Evolutionary conservation across 2,888 invertebrate species (phyloP), one percentile per base, ranked within the genome.

Genomic region (Cynaeus angustus): DNA sequence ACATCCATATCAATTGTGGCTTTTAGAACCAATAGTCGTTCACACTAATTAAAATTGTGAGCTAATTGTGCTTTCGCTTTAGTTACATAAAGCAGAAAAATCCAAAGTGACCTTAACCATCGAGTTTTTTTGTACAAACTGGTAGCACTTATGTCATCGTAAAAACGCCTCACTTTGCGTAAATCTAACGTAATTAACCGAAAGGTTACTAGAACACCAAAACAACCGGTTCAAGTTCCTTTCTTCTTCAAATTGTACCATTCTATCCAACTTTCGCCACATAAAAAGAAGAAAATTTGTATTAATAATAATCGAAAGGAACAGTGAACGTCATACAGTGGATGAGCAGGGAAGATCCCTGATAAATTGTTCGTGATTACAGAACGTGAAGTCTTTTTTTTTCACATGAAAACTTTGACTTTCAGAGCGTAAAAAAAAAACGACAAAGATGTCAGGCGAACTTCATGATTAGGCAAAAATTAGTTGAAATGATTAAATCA

Each of bases 341-440:
- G 21, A 21, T 21, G 21, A 21, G 21, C 21, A 21, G 4, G 21
- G 21, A 21, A 21, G 21, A 21, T 21, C 2, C 21, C 2, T n/a
- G n/a, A n/a, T n/a, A 21, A 21, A 21, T 37, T 37, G 37, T 37
- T 37, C 37, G 9, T 37, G 37, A 10, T 37, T 10, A 37, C 37
- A 10, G 14, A 21, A 21, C 21, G 21, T 21, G 21, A 21, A 21
- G 21, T 21, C 21, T 21, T 4, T 21, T 21, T 4, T 21, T 21
- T 3, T 3, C 21, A 21, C 21, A 21, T 37, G 13, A 13, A 55
- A 55, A 55, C 58, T 41, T 58, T 10, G 43, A 43, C 58, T 26
- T 58, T 58, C 30, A 43, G 58, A 58, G 58, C 58, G 58, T 58
- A 21, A 21, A 21, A 21, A 21, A n/a, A n/a, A n/a, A n/a, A 48